phyloP scores from a whole-genome alignment of 2,797 vertebrate species.

The Sebastiscus tertius region DNA sequence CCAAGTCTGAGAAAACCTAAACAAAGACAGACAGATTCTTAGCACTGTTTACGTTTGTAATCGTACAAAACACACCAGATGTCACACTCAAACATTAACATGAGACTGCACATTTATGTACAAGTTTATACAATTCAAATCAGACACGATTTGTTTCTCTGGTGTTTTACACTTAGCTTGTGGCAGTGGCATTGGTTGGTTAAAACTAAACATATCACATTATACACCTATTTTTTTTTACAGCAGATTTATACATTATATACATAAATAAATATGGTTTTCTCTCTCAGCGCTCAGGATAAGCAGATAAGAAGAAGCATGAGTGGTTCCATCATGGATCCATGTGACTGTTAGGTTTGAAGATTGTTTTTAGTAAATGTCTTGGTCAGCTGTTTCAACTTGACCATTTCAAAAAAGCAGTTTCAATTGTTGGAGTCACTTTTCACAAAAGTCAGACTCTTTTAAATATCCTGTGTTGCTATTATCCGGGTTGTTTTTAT shows the following conservation, averaged over 20 bases:
- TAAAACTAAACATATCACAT: conserved; percentile 36
- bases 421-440: neutral
- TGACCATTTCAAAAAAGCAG: neutral
- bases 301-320: conserved; percentile 10
- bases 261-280: conserved; percentile 74
- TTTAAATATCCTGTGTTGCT: neutral
- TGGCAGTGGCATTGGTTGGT: conserved; percentile 38
- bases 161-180: conserved; percentile 2
- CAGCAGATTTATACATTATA: conserved; percentile 63
- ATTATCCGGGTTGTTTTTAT: neutral
- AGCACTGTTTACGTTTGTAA: neutral
- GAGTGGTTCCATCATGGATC: conserved; percentile 1
- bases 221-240: conserved; percentile 42
- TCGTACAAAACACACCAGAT: conserved; percentile 17
- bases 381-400: neutral
- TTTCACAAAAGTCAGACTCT: neutral
- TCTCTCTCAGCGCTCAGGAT: conserved; percentile 33
- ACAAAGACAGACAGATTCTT: neutral
- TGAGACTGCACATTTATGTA: conserved; percentile 37
- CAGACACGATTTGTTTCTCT: conserved; percentile 6
- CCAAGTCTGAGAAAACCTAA: neutral
- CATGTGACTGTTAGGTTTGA: neutral
- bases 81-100: conserved; percentile 29
- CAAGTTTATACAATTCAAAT: conserved; percentile 33
- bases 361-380: neutral